phyloP scores from a whole-genome alignment of 2,888 invertebrate genomes.

The Miltochrista miniata region DNA sequence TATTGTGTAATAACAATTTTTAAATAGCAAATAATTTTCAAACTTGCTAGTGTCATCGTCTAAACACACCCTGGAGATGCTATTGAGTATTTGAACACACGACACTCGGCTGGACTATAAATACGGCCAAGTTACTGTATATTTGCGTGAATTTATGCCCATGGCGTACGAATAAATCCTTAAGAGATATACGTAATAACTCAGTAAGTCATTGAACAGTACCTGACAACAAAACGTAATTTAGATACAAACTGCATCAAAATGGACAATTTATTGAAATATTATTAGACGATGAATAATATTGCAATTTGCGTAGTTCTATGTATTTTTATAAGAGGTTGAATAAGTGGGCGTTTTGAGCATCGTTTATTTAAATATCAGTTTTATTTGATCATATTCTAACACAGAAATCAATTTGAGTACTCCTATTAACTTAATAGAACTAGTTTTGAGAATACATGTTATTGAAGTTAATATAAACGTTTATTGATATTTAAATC shows the following conservation, averaged over 20 bases:
- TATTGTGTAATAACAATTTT: not conserved
- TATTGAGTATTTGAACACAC: slow-evolving; percentile 38
- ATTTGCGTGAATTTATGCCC: slow-evolving; percentile 41
- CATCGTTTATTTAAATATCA: slow-evolving; percentile 9
- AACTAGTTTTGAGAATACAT: not conserved
- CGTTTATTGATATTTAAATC: slow-evolving; percentile 7
- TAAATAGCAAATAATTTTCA: too few species aligned
- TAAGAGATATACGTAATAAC: slow-evolving; percentile 9
- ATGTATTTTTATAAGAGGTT: slow-evolving; percentile 19
- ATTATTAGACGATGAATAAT: slow-evolving; percentile 31
- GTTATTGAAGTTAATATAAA: not conserved
- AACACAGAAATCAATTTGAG: slow-evolving; percentile 7
- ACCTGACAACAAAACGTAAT: slow-evolving; percentile 28
- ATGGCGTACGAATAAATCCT: slow-evolving; percentile 21
- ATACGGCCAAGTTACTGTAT: slow-evolving; percentile 37
- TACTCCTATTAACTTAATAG: slow-evolving; percentile 1
- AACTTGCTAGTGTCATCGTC: slow-evolving; percentile 2
- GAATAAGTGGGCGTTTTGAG: slow-evolving; percentile 11
- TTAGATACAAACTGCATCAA: slow-evolving; percentile 29
- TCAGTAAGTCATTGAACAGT: slow-evolving; percentile 20
- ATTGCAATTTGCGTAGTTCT: slow-evolving; percentile 23
- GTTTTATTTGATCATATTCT: slow-evolving; percentile 1
- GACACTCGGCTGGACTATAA: slow-evolving; percentile 39
- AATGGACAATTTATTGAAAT: slow-evolving; percentile 36
- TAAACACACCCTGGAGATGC: slow-evolving; percentile 19